phyloP scores from a whole-genome alignment of 2,113 vertebrate species.

The Calypte anna region DNA sequence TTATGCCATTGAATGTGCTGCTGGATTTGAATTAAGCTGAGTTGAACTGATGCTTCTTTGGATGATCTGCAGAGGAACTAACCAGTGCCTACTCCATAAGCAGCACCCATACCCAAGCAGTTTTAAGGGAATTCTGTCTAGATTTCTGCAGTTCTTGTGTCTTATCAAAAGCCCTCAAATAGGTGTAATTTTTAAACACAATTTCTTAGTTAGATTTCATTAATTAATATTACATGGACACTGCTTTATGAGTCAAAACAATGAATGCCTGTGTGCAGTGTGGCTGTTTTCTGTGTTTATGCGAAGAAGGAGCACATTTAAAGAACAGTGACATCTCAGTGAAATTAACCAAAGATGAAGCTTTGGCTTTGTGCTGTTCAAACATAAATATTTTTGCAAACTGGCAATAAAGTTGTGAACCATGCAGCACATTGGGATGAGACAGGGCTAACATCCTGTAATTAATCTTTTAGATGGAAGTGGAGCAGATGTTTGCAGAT shows the following conservation, averaged over 20 bases:
- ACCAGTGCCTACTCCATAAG: constrained; percentile 62
- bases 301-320: constrained; percentile 62
- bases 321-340: constrained; percentile 71
- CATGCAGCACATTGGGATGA: constrained; percentile 1
- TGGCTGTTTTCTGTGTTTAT: constrained; percentile 45
- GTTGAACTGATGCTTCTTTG: neutral
- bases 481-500: constrained; percentile 29
- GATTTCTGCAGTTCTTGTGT: constrained; percentile 57
- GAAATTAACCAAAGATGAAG: constrained; percentile 89
- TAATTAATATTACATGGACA: constrained; percentile 43
- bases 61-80: constrained; percentile 37
- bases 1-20: constrained; percentile 96
- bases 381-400: constrained; percentile 41
- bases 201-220: constrained; percentile 61
- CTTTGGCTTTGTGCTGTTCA: constrained; percentile 76
- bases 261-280: constrained; percentile 53
- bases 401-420: constrained; percentile 66
- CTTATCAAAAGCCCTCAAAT: constrained; percentile 42
- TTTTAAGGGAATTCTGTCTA: constrained; percentile 41
- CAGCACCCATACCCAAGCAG: constrained; percentile 47
- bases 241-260: constrained; percentile 60
- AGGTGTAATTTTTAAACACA: constrained; percentile 59
- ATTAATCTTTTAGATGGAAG: constrained; percentile 33
- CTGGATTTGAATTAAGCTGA: constrained; percentile 98
- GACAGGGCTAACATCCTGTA: constrained; percentile 34